Conservation (phyloP, 1,140 invertebrate genomes). For the Hormaphis cornu region DNA sequence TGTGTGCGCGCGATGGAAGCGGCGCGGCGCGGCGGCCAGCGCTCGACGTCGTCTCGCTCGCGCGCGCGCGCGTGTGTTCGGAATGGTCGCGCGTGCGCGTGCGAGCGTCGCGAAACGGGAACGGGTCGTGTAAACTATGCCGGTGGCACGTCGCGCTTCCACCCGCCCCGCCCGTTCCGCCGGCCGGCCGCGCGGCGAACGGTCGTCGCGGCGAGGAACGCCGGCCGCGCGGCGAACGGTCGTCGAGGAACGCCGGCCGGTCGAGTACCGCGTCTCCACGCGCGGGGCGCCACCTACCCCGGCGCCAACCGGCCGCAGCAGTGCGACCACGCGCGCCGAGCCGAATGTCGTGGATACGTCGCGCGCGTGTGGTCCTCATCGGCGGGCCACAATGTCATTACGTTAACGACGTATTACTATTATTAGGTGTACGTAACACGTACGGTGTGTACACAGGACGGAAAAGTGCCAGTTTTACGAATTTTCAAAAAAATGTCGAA, state of each 20-base stretch:
- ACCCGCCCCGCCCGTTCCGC: not conserved
- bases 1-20: too few species aligned
- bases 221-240: not conserved
- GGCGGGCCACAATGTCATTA: not conserved
- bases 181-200: not conserved
- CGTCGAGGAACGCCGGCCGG: not conserved
- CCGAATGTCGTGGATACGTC: conserved; percentile 23
- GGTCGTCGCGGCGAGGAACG: not conserved
- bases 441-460: too few species aligned
- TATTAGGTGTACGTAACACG: too few species aligned
- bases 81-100: not conserved
- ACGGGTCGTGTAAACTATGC: conserved; percentile 21
- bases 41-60: not conserved
- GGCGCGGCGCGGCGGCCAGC: not conserved
- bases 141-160: conserved; percentile 4
- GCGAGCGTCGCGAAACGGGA: not conserved
- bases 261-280: conserved; percentile 15
- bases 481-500: too few species aligned
- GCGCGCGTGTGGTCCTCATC: not conserved
- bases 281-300: conserved; percentile 26
- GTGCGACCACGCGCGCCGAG: conserved; percentile 28
- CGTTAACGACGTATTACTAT: too few species aligned
- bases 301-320: conserved; percentile 17
- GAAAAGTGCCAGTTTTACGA: too few species aligned
- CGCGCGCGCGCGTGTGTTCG: not conserved